Evolutionary conservation across 2,113 vertebrate species (phyloP).

Genomic region (Lontra canadensis): DNA sequence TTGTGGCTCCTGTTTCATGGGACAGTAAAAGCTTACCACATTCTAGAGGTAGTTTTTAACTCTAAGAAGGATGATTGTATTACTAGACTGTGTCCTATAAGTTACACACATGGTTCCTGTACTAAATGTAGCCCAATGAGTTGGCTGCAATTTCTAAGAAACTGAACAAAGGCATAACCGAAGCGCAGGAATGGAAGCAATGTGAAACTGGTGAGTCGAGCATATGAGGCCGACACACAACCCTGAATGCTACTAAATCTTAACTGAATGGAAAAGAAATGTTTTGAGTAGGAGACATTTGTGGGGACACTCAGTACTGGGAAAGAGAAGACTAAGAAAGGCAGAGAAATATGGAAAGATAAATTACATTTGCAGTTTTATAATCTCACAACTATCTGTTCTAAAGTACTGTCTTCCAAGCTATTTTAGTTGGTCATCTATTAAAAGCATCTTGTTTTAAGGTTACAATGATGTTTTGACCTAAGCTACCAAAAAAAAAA

Average conservation of each 20-base stretch:
- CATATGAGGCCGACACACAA: slow-evolving; percentile 61
- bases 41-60: slow-evolving; percentile 78
- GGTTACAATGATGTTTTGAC: slow-evolving; percentile 79
- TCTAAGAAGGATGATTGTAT: slow-evolving; percentile 69
- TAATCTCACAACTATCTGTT: slow-evolving; percentile 78
- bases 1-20: slow-evolving; percentile 77
- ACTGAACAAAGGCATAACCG: slow-evolving; percentile 37
- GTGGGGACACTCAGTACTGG: slow-evolving; percentile 70
- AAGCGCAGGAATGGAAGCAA: background rate
- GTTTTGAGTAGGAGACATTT: background rate
- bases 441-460: slow-evolving; percentile 82
- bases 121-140: background rate
- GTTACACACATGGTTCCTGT: background rate
- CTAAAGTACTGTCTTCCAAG: slow-evolving; percentile 82
- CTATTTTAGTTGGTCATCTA: slow-evolving; percentile 82
- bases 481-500: slow-evolving; percentile 73
- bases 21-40: slow-evolving; percentile 75
- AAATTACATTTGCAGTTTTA: slow-evolving; percentile 82
- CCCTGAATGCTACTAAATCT: slow-evolving; percentile 31
- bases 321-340: slow-evolving; percentile 59
- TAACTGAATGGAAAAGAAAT: slow-evolving; percentile 68
- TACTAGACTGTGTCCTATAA: slow-evolving; percentile 61
- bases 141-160: slow-evolving; percentile 30
- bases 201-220: slow-evolving; percentile 38
- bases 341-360: slow-evolving; percentile 62